A percentile compares a stretch with the other conserved stretches of the same genome.
phyloP scores from a whole-genome alignment of 2,888 invertebrate genomes.

The Noctua fimbriata region DNA sequence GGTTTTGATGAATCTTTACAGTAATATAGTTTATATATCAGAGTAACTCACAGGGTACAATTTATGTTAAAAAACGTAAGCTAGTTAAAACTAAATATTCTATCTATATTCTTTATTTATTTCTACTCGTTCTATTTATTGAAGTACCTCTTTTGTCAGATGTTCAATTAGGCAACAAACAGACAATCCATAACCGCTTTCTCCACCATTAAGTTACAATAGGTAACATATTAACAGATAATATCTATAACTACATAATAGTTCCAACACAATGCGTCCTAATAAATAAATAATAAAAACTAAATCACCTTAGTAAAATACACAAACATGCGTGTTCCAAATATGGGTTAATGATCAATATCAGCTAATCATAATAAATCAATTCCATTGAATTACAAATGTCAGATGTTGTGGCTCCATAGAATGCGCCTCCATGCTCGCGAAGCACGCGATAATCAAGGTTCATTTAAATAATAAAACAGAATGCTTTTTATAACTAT shows the following conservation, averaged over 20 bases:
- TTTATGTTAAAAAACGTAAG: not conserved
- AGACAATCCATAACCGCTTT: not conserved
- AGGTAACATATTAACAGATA: slow-evolving; percentile 6
- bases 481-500: not conserved
- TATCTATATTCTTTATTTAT: too few species aligned
- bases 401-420: slow-evolving; percentile 1
- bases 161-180: slow-evolving; percentile 1
- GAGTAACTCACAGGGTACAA: too few species aligned
- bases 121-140: not conserved
- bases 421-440: slow-evolving; percentile 1
- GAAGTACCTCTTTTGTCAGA: not conserved
- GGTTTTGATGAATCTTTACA: not conserved
- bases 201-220: not conserved
- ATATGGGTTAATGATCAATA: slow-evolving; percentile 31
- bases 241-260: slow-evolving; percentile 5
- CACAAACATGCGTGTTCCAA: slow-evolving; percentile 22
- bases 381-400: slow-evolving; percentile 42
- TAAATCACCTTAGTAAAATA: not conserved
- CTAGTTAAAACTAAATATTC: not conserved
- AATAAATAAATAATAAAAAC: slow-evolving; percentile 15
- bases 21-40: not conserved
- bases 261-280: not conserved
- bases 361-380: slow-evolving; percentile 46
- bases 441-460: slow-evolving; percentile 26
- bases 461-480: slow-evolving; percentile 13